Evolutionary conservation across 2,797 vertebrate genomes (phyloP).

Genomic region (Melopsittacus undulatus): DNA sequence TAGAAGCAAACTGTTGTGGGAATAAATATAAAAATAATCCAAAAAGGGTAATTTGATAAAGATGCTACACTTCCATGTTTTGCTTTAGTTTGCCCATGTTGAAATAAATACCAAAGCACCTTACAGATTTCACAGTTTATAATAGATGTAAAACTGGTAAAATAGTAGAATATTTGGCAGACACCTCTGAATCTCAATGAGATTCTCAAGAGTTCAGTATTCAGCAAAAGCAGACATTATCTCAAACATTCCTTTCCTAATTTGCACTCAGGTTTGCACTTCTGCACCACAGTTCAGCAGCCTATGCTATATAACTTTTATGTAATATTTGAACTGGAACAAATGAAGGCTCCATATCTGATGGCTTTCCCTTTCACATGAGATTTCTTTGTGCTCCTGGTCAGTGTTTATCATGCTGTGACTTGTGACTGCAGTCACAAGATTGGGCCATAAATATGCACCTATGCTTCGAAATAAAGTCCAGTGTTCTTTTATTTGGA

Average conservation of each 20-base stretch:
- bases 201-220: background rate
- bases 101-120: background rate
- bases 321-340: background rate
- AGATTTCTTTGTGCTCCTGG: background rate
- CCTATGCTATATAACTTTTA: background rate
- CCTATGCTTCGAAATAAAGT: background rate
- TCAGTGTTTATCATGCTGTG: background rate
- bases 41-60: background rate
- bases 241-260: background rate
- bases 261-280: background rate
- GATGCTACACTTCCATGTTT: background rate
- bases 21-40: background rate
- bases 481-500: background rate
- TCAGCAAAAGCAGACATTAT: background rate
- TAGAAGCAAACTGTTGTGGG: background rate
- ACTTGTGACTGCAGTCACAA: background rate
- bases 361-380: background rate
- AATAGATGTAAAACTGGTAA: background rate
- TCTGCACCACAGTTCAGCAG: background rate
- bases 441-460: background rate
- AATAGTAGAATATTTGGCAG: background rate
- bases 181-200: background rate
- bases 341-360: background rate
- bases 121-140: background rate
- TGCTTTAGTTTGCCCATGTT: background rate